These are phyloP conservation scores for Drosophila phalerata DNA, from an alignment of 2,888 invertebrate species.

Conservation along the genomic window DNA sequence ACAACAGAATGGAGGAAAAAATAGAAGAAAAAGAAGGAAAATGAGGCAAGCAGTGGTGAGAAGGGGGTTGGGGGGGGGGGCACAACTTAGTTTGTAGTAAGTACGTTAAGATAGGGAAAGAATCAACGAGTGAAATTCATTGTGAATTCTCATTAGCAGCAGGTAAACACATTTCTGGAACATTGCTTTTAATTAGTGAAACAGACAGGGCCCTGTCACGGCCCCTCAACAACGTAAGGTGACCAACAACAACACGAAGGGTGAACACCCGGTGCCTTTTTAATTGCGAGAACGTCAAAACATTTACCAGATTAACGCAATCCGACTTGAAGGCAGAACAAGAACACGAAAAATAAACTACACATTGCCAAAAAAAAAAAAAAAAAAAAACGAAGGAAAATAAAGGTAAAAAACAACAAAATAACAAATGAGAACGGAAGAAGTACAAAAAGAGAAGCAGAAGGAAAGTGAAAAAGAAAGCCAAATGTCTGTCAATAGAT, in stretches of 20 bases:
- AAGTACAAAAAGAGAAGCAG: constrained; percentile 22
- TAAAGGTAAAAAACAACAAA: no score
- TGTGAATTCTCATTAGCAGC: constrained; percentile 82
- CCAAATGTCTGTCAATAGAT: constrained; percentile 68
- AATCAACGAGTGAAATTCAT: constrained; percentile 80
- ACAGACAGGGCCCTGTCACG: constrained; percentile 67
- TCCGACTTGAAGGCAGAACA: constrained; percentile 63
- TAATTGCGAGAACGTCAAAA: constrained; percentile 81
- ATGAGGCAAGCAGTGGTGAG: background rate
- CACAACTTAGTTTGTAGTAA: constrained; percentile 41
- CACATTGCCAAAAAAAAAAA: constrained; percentile 44
- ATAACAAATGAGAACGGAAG: constrained; percentile 11
- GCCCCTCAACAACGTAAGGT: constrained; percentile 4
- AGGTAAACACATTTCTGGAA: constrained; percentile 82
- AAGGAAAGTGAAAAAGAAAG: constrained; percentile 39
- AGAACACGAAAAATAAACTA: constrained; percentile 34
- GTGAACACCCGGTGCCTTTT: constrained; percentile 71
- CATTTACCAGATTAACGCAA: constrained; percentile 82
- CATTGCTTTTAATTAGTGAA: constrained; percentile 82
- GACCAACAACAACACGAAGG: constrained; percentile 29
- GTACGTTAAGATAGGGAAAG: constrained; percentile 47
- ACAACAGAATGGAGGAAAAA: constrained; percentile 3
- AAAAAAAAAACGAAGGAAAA: constrained; percentile 5
- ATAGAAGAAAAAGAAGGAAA: constrained; percentile 23
- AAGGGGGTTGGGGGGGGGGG: background rate